phyloP scores from a whole-genome alignment of 2,113 vertebrate genomes.

The Acinonyx jubatus region DNA sequence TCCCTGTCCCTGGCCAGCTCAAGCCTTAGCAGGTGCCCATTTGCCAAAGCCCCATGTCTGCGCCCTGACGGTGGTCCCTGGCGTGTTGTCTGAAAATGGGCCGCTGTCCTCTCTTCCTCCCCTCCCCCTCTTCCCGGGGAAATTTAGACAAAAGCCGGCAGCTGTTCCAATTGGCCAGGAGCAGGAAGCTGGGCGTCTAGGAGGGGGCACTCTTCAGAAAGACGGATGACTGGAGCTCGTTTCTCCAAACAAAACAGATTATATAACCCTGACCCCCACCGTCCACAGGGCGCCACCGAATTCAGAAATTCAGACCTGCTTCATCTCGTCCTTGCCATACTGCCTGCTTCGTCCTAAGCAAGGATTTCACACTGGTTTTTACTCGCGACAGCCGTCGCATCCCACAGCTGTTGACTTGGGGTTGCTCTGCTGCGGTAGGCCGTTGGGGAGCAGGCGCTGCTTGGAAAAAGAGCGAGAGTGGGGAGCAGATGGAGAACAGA shows the following conservation, averaged over 20 bases:
- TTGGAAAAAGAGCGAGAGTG: not conserved
- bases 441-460: not conserved
- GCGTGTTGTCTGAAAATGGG: not conserved
- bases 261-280: not conserved
- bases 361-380: not conserved
- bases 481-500: not conserved
- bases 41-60: not conserved
- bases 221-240: not conserved
- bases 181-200: not conserved
- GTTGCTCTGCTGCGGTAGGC: too few relatives aligned
- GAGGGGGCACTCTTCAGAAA: not conserved
- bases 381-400: rapidly evolving
- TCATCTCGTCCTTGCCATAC: rapidly evolving
- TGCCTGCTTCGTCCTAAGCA: not conserved
- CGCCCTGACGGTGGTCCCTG: rapidly evolving
- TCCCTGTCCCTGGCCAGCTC: not conserved
- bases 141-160: not conserved
- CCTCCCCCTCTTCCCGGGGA: not conserved
- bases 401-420: too few relatives aligned
- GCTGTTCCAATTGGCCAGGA: not conserved
- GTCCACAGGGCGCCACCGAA: rapidly evolving
- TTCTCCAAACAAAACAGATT: not conserved
- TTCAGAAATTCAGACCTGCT: not conserved
- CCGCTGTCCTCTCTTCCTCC: not conserved
- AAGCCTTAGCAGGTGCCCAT: not conserved